Evolutionary conservation across 2,888 invertebrate genomes (phyloP).

Genomic region (Tachina lurida): DNA sequence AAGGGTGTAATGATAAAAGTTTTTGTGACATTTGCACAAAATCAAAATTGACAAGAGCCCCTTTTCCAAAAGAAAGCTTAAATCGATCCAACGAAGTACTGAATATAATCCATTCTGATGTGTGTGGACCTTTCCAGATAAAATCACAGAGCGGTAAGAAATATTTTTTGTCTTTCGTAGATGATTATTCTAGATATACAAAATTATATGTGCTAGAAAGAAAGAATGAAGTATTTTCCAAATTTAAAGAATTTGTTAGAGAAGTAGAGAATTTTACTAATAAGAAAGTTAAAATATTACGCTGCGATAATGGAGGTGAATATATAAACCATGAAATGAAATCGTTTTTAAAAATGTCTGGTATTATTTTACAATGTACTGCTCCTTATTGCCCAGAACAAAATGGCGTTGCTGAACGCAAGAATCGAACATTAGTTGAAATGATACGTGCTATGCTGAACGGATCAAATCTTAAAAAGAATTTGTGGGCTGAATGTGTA

Average conservation of each 20-base stretch:
- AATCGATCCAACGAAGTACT: too few relatives aligned
- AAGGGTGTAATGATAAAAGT: too few relatives aligned
- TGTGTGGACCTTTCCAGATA: not conserved
- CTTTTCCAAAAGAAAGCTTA: too few relatives aligned
- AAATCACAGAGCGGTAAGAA: not conserved
- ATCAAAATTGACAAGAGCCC: too few relatives aligned
- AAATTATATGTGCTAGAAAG: not conserved
- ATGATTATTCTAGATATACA: not conserved
- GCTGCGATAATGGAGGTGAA: not conserved
- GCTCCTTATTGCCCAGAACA: too few relatives aligned
- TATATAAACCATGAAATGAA: not conserved
- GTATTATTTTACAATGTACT: too few relatives aligned
- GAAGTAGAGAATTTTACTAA: too few relatives aligned
- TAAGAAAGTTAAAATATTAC: too few relatives aligned
- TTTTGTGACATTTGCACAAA: too few relatives aligned
- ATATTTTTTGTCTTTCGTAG: not conserved
- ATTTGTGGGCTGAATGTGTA: slow-evolving; percentile 21
- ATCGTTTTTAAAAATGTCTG: too few relatives aligned
- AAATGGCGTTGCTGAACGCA: not conserved
- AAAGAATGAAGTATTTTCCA: not conserved
- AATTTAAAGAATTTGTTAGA: not conserved
- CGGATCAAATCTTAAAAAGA: not conserved
- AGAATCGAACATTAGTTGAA: not conserved
- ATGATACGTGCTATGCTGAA: not conserved
- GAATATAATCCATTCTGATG: not conserved